A percentile compares a stretch with the other conserved stretches of the same genome.
Conservation (phyloP, 1,140 invertebrate species). For the Liolophura sinensis region DNA sequence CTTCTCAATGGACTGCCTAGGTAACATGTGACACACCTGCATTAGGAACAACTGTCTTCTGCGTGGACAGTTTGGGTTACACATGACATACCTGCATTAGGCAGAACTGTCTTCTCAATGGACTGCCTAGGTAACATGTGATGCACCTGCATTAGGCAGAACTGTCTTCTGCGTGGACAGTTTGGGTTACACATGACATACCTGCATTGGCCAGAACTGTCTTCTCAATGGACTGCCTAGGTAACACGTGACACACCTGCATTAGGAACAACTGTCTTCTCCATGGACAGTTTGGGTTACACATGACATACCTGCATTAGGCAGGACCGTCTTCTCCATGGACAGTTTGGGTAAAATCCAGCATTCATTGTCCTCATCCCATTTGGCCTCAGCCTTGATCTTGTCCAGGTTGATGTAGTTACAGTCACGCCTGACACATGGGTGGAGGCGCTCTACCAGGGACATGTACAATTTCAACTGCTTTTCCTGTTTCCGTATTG, state of each 20-base stretch:
- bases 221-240: not conserved
- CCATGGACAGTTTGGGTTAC: constrained; percentile 5
- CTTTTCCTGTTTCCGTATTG: constrained; percentile 77
- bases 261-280: not conserved
- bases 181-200: too few species aligned
- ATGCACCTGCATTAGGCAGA: too few species aligned
- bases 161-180: not conserved
- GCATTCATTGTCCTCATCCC: constrained; percentile 75
- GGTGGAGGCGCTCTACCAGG: constrained; percentile 72
- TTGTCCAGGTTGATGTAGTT: constrained; percentile 66
- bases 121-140: too few species aligned
- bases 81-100: not conserved
- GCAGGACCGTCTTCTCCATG: constrained; percentile 70
- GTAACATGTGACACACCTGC: too few species aligned
- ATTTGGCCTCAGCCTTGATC: constrained; percentile 72
- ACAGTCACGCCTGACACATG: constrained; percentile 73
- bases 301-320: constrained; percentile 58
- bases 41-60: too few species aligned
- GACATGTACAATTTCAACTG: constrained; percentile 70
- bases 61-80: too few species aligned
- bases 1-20: too few species aligned
- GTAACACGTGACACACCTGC: not conserved
- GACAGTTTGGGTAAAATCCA: constrained; percentile 75
- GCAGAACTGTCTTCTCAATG: too few species aligned
- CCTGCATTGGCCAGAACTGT: not conserved